Evolutionary conservation across 2,113 vertebrate species (phyloP).

Genomic region (Deroptyus accipitrinus): DNA sequence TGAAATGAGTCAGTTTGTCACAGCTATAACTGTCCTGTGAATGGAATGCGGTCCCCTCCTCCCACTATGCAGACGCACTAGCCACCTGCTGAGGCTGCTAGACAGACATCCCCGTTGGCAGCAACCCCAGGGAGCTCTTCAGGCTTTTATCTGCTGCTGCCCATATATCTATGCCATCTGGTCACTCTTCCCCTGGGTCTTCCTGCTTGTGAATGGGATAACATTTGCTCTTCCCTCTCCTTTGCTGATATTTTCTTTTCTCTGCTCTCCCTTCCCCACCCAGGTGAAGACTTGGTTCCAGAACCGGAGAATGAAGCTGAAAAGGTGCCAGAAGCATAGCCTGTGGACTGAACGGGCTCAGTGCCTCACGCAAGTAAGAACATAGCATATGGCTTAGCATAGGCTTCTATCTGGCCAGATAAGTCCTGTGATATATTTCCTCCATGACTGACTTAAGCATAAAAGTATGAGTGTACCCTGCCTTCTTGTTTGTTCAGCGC

Average conservation of each 20-base stretch:
- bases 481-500: neutral
- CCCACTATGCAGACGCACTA: neutral
- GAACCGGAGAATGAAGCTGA: slow-evolving; percentile 85
- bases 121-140: neutral
- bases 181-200: neutral
- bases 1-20: neutral
- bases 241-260: neutral
- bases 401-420: neutral
- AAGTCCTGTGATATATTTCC: neutral
- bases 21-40: neutral
- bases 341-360: slow-evolving; percentile 69
- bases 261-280: neutral
- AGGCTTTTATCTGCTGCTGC: slow-evolving; percentile 12
- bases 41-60: neutral
- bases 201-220: neutral
- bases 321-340: slow-evolving; percentile 79
- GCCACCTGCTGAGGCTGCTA: slow-evolving; percentile 52
- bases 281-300: slow-evolving; percentile 90
- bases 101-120: slow-evolving; percentile 18
- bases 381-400: neutral
- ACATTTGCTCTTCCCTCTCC: neutral
- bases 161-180: neutral
- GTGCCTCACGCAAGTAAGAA: slow-evolving; percentile 32
- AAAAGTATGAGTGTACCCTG: rapidly evolving
- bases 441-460: neutral